Evolutionary conservation across 2,888 invertebrate species (phyloP).

Genomic region (Parasteatoda lunata): DNA sequence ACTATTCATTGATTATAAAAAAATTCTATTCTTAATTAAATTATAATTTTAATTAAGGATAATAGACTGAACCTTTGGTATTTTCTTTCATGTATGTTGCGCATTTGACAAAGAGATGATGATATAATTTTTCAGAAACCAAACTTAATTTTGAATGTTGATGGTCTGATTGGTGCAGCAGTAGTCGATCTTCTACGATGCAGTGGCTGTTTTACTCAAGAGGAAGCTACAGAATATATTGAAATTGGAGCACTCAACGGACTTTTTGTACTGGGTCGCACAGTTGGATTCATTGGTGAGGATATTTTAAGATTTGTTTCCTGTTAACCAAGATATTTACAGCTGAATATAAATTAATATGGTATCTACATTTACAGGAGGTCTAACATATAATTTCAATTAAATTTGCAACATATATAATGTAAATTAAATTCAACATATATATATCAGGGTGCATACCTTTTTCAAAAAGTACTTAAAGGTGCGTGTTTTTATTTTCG

Average conservation of each 20-base stretch:
- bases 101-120: background rate
- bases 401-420: too few species aligned
- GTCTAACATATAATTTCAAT: too few species aligned
- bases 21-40: background rate
- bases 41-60: background rate
- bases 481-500: too few species aligned
- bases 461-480: too few species aligned
- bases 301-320: conserved; percentile 19
- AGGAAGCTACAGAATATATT: conserved; percentile 98
- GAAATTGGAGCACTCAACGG: conserved; percentile 98
- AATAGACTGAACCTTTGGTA: background rate
- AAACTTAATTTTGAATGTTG: conserved; percentile 99
- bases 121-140: conserved; percentile 82
- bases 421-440: too few species aligned
- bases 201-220: conserved; percentile 94
- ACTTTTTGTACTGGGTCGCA: conserved; percentile 96
- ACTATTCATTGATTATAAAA: background rate
- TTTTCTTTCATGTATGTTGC: background rate
- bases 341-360: too few species aligned
- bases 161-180: conserved; percentile 97
- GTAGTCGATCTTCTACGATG: conserved; percentile 97
- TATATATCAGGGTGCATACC: too few species aligned
- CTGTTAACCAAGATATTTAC: too few species aligned
- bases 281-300: conserved; percentile 96
- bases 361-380: too few species aligned